Percentiles rank a stretch among this genome's conserved stretches.
These are phyloP conservation scores for Mormyrus proboscirostris DNA, from an alignment of 2,797 vertebrate species.

Conservation along the genomic window DNA sequence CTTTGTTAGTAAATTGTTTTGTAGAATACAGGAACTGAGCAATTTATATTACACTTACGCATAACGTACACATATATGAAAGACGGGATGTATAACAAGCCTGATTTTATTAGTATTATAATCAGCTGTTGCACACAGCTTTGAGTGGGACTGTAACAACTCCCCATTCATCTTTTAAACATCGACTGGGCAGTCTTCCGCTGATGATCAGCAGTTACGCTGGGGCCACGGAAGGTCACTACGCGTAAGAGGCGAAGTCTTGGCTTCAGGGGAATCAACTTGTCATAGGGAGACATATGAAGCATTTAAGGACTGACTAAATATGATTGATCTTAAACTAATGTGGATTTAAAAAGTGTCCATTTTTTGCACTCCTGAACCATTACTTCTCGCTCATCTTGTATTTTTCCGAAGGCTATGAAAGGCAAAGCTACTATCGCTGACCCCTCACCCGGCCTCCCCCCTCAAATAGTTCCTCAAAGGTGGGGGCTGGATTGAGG, in stretches of 20 bases:
- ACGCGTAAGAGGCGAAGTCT: neutral
- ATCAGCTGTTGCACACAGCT: neutral
- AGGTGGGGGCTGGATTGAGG: neutral
- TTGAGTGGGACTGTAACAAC: neutral
- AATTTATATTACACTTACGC: neutral
- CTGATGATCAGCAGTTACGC: neutral
- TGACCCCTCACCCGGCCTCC: neutral
- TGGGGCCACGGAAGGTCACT: neutral
- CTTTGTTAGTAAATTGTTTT: neutral
- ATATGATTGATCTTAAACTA: neutral
- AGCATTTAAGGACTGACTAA: neutral
- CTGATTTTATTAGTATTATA: neutral
- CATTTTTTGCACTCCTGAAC: neutral
- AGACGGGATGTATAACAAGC: neutral
- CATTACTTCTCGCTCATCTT: neutral
- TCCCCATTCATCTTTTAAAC: neutral
- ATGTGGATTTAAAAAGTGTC: neutral
- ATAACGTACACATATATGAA: neutral
- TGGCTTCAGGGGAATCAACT: neutral
- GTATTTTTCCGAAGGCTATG: neutral
- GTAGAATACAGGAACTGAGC: neutral
- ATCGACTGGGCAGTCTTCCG: neutral
- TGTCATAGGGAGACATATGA: neutral
- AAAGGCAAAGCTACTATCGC: conserved; percentile 42
- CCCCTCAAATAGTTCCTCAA: neutral